Percentiles rank a stretch among this genome's conserved stretches.
These are phyloP conservation scores for Dusona sp. DNA, from an alignment of 2,888 invertebrate species.

Conservation along the genomic window DNA sequence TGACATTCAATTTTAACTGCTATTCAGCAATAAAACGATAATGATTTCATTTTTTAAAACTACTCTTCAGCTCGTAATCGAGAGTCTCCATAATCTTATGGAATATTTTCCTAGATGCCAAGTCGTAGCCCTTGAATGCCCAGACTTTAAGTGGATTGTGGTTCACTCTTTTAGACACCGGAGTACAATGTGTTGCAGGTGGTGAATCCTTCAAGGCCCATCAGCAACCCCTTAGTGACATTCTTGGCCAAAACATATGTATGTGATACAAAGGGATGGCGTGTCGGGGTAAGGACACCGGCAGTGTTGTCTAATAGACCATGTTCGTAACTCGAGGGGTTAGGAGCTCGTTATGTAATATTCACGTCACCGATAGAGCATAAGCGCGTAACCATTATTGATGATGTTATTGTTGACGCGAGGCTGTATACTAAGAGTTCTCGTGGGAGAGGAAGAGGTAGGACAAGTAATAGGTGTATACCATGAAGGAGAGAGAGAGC, in stretches of 20 bases:
- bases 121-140: background rate
- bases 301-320: conserved; percentile 35
- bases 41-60: background rate
- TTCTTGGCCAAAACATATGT: background rate
- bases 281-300: conserved; percentile 2
- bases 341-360: conserved; percentile 68
- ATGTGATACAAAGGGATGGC: conserved; percentile 1
- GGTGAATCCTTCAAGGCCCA: conserved; percentile 3
- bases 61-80: background rate
- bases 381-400: conserved; percentile 65
- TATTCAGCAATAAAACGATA: background rate
- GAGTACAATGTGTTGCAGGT: background rate
- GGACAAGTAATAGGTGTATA: background rate
- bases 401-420: conserved; percentile 69
- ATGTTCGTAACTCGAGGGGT: conserved; percentile 50
- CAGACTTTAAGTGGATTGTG: background rate
- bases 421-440: conserved; percentile 28
- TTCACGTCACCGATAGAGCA: conserved; percentile 66
- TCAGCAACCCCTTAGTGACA: background rate
- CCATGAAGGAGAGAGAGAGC: background rate
- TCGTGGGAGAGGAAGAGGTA: conserved; percentile 30
- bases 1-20: background rate
- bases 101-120: no score
- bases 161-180: background rate
- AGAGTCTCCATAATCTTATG: background rate